Base-by-base conservation (phyloP, 2,113 vertebrate genomes). In the Oryzias celebensis region DNA sequence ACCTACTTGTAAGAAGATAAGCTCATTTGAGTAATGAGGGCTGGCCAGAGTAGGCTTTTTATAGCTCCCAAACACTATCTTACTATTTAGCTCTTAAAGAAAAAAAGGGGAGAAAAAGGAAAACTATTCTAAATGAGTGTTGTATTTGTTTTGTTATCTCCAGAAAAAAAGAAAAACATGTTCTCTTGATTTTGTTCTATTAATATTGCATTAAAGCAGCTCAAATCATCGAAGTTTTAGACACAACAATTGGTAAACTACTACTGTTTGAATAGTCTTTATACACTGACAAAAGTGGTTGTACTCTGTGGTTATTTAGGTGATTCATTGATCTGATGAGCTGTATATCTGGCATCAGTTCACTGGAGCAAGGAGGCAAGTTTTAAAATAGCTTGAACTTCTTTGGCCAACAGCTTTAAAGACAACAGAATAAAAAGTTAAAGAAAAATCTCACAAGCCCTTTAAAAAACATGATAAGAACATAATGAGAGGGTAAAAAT, bases 1-100 rank as follows among this genome's bases (percentile, higher is more conserved):
- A 83, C 88, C 84, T 82, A 78, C 74, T 73, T 80, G 69, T 84
- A 92, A 93, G 90, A 89, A 85, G 82, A 90, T 97, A 95, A 98
- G 93, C 95, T 93, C 89, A 94, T 97, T 95, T 94, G 86, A 86
- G 81, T 95, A 96, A 96, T 92, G 90, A 87, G 54, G 75, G 64
- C 87, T 82, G 69, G 84, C 77, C 60, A 78, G 68, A 80, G 71
- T 73, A 82, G 58, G 60, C 74, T 90, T 88, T 91, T 90, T 84
- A 90, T 90, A 91, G 85, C 55, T 22, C 56, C 62, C 74, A 74
- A 69, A 82, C 65, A 82, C 75, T 70, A 71, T 62, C 56, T 65
- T 46, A 22, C 56, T 16, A 14, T 72, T 81, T 64, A 62, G 36
- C 18, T 36, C 13, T 1, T 4, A 1, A n/a, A 7, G 31, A 36